These are phyloP conservation scores for Diorhabda carinulata DNA, from an alignment of 1,140 invertebrate species.

Conservation along the genomic window DNA sequence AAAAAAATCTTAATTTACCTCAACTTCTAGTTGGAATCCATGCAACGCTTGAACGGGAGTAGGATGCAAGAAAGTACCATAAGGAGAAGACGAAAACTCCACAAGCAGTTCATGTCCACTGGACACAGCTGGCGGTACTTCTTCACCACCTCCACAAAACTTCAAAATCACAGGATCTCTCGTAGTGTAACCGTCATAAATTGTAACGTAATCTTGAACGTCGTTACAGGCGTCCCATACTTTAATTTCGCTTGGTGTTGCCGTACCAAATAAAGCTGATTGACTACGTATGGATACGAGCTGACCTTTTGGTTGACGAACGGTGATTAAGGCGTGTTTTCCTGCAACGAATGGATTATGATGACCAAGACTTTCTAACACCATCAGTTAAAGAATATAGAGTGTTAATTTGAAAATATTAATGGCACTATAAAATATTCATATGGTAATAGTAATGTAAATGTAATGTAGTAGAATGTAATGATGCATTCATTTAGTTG, in stretches of 20 bases:
- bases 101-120: conserved; percentile 82
- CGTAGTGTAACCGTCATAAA: conserved; percentile 85
- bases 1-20: conserved; percentile 50
- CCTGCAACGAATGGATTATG: conserved; percentile 24
- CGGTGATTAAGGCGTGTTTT: conserved; percentile 79
- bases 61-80: conserved; percentile 79
- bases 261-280: conserved; percentile 53
- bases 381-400: no score
- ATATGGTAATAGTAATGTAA: no score
- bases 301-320: conserved; percentile 77
- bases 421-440: no score
- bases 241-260: conserved; percentile 44
- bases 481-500: no score
- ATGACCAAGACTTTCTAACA: no score
- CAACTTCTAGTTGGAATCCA: conserved; percentile 83
- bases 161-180: conserved; percentile 82
- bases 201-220: conserved; percentile 82
- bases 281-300: conserved; percentile 74
- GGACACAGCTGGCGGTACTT: conserved; percentile 75
- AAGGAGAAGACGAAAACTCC: conserved; percentile 85
- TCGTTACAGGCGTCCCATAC: conserved; percentile 83
- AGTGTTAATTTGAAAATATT: no score
- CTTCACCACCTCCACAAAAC: conserved; percentile 82
- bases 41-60: conserved; percentile 71
- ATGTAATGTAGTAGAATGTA: no score